Base-by-base conservation (phyloP, 2,113 vertebrate genomes). In the Carollia perspicillata region DNA sequence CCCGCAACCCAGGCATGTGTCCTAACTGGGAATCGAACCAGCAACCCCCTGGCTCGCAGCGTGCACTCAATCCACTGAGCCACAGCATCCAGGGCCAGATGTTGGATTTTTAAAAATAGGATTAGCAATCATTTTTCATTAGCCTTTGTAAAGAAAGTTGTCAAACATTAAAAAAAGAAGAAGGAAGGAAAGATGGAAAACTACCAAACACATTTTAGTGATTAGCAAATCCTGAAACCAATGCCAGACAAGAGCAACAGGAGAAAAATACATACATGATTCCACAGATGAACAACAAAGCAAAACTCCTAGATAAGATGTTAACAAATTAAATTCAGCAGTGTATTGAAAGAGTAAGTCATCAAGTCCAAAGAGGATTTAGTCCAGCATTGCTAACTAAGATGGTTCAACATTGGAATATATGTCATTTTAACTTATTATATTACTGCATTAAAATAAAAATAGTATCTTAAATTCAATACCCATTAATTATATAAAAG, bases 151-250 rank as follows among this genome's bases (percentile, higher is more conserved):
- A 95, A 96, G 18, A 95, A 97, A 94, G 9, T 89, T 96, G 40
- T 94, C 8, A 40, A 84, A 93, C 55, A 84, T 60, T n/a, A 89
- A n/a, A 79, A 65, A 78, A 78, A 60, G 98, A 60, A 98, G 98
- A 47, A 75, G 66, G 47, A 37, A 47, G 68, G 47, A 65, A 66
- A 85, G 47, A 86, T 55, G 20, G 49, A 92, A 93, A 79, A 26
- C 8, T 14, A 84, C 12, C 5, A 47, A 77, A 35, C 22, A 55
- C 10, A 63, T 84, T 94, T 89, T 77, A 65, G 47, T 84, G 47
- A 37, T 28, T 42, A 84, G 49, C 14, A 53, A 53, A 68, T 89
- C 77, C 72, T 84, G 20, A 93, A 88, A 88, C 51, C 49, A 90
- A 86, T 95, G 40, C 23, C 51, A 94, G 53, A 66, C 2, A 71